Evolutionary conservation across 2,888 invertebrate genomes (phyloP).

Genomic region (Mamestra brassicae): DNA sequence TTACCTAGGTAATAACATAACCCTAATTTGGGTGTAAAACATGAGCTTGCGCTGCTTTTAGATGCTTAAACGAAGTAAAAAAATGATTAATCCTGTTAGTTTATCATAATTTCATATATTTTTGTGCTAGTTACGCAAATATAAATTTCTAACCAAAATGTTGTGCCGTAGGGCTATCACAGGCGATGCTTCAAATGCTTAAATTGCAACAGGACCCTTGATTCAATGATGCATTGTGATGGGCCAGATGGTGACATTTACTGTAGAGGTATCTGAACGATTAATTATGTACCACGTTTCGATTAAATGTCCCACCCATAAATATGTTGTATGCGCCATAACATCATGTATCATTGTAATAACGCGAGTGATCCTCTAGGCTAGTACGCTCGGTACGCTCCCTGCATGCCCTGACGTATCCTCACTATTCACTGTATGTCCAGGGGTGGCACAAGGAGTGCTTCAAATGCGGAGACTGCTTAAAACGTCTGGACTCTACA

Average conservation of each 20-base stretch:
- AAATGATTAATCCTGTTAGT: conserved; percentile 10
- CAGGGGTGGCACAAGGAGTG: conserved; percentile 98
- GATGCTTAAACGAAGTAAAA: conserved; percentile 23
- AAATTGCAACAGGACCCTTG: conserved; percentile 95
- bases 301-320: conserved; percentile 62
- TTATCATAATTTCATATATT: neutral
- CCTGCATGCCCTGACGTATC: conserved; percentile 81
- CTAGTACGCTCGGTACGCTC: conserved; percentile 69
- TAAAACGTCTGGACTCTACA: conserved; percentile 96
- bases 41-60: conserved; percentile 52
- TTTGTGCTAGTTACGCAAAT: conserved; percentile 30
- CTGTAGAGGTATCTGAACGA: conserved; percentile 94
- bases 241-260: conserved; percentile 98
- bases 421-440: conserved; percentile 89
- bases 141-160: conserved; percentile 61
- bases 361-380: conserved; percentile 80
- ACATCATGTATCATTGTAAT: conserved; percentile 82
- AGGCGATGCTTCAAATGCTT: conserved; percentile 97
- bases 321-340: conserved; percentile 77
- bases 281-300: conserved; percentile 64
- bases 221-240: conserved; percentile 97
- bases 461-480: conserved; percentile 97
- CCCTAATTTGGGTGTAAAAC: conserved; percentile 1
- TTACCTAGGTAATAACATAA: conserved; percentile 9
- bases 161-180: conserved; percentile 95